Evolutionary conservation across 2,888 invertebrate genomes (phyloP).

Genomic region (Lithosia quadra): DNA sequence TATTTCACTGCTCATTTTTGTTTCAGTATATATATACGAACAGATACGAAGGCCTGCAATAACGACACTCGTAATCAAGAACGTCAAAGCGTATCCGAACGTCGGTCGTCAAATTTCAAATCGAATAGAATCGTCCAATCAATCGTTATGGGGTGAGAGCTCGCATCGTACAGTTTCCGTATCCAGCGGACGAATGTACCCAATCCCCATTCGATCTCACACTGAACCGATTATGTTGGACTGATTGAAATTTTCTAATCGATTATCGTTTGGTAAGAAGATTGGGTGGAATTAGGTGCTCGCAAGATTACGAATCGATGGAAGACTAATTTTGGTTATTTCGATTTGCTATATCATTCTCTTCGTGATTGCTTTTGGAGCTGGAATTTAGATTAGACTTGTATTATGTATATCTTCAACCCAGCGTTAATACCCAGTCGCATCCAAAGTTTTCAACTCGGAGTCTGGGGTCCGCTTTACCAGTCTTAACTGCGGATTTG

Average conservation of each 20-base stretch:
- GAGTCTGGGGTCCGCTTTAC: too few relatives aligned
- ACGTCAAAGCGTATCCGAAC: constrained; percentile 43
- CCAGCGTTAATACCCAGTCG: too few relatives aligned
- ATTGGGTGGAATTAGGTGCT: constrained; percentile 36
- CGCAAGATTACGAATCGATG: constrained; percentile 29
- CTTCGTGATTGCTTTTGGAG: constrained; percentile 1
- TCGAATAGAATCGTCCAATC: constrained; percentile 57
- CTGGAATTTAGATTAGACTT: background rate
- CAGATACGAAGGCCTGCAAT: constrained; percentile 21
- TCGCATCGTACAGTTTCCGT: constrained; percentile 39
- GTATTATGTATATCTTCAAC: background rate
- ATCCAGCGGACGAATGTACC: constrained; percentile 38
- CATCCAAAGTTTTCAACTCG: too few relatives aligned
- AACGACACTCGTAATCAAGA: constrained; percentile 46
- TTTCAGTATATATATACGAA: background rate
- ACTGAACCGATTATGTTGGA: constrained; percentile 42
- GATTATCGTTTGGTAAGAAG: constrained; percentile 41
- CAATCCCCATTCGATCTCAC: constrained; percentile 51
- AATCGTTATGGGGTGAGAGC: constrained; percentile 49
- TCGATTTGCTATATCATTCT: background rate
- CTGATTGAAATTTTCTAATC: constrained; percentile 53
- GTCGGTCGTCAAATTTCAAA: constrained; percentile 54
- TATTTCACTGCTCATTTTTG: constrained; percentile 5
- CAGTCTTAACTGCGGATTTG: too few relatives aligned
- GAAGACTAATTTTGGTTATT: constrained; percentile 33